Evolutionary conservation across 2,113 vertebrate species (phyloP).

Genomic region (Macroglossus sobrinus): DNA sequence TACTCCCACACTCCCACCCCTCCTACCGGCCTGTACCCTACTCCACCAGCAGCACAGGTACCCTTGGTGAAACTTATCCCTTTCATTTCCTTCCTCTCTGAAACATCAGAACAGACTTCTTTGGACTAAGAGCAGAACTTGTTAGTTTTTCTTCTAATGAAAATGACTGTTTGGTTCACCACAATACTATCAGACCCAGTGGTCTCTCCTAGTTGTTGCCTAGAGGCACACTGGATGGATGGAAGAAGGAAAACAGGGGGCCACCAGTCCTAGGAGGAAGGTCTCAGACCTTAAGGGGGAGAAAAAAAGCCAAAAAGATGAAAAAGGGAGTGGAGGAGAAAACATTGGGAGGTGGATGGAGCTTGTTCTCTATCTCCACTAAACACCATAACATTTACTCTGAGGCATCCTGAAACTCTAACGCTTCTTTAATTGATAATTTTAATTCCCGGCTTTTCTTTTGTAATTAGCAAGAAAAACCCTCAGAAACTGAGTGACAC

Average conservation of each 20-base stretch:
- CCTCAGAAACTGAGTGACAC: not conserved
- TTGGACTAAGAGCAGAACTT: not conserved
- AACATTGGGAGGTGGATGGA: not conserved
- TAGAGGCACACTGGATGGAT: not conserved
- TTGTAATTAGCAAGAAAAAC: not conserved
- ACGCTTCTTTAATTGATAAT: not conserved
- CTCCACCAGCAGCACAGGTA: not conserved
- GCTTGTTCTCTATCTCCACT: not conserved
- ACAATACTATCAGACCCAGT: not conserved
- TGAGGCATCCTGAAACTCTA: not conserved
- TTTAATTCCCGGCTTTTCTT: not conserved
- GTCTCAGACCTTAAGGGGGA: not conserved
- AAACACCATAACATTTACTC: not conserved
- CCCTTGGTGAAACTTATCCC: not conserved
- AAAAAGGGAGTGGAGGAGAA: not conserved
- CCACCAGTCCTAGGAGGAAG: not conserved
- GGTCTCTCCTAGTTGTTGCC: not conserved
- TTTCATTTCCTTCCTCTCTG: not conserved
- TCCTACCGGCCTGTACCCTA: no score
- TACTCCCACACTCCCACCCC: no score
- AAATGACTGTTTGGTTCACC: not conserved
- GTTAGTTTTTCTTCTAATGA: not conserved
- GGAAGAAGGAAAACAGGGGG: not conserved
- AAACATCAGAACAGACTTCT: not conserved
- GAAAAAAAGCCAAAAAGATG: not conserved